Evolutionary conservation across 2,888 invertebrate genomes (phyloP), one percentile per base, ranked within the genome.

Genomic region (Pammene fasciana): DNA sequence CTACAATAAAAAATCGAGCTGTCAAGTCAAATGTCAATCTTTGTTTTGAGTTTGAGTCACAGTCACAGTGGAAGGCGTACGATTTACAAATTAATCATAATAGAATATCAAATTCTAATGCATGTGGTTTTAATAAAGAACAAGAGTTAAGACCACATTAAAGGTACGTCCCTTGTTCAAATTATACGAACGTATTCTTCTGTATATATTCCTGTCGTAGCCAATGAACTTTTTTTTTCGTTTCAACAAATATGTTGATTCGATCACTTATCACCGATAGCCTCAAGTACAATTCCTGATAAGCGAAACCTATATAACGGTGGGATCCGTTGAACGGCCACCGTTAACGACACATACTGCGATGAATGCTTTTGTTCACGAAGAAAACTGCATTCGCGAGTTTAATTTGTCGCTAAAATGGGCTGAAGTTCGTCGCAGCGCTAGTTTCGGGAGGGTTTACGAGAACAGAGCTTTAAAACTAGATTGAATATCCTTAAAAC

Each of bases 251-350:
- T 54, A 72, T 72, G 71, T 74, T 78, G 71, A 75, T 77, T 78
- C 75, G 81, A 82, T 82, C 80, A 78, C 75, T 85, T 88, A 87
- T 87, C 86, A 67, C 65, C 74, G 80, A 81, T 82, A 68, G 65
- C 79, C 75, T 85, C 79, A 82, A 87, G 84, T 86, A 83, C 80
- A 76, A 79, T 81, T 79, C 72, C 72, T 72, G 92, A 92, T 92
- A 92, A 92, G 87, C 74, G 74, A 71, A 80, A 78, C 79, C 86
- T 92, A 92, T 92, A 88, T 89, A 92, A 89, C 88, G 88, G 73
- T 73, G 82, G 75, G 74, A 79, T 80, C 82, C 86, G 86, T 88
- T 86, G 77, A 84, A 86, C 88, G 88, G 80, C 79, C 80, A 82
- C 78, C 87, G 88, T 88, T 89, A 88, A 70, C 75, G 70, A 65